Conservation (phyloP, 2,797 vertebrate species). For the Dendrocincla tyrannina region DNA sequence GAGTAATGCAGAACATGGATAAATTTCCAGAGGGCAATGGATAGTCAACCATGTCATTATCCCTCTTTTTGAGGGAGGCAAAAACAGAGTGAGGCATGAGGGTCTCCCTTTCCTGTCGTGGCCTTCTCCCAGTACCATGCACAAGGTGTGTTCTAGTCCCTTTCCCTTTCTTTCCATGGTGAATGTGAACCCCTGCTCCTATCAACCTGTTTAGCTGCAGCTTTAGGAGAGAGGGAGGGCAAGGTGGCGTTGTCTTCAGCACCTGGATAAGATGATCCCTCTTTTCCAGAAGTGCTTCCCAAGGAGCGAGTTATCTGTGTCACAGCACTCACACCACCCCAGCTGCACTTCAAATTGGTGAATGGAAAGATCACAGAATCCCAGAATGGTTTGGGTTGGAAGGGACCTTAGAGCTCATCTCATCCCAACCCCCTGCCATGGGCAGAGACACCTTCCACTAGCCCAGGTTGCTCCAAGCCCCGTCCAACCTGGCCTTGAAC, state of each 20-base stretch:
- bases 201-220: not conserved
- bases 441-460: not conserved
- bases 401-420: accelerated
- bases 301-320: not conserved
- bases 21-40: not conserved
- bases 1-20: not conserved
- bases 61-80: not conserved
- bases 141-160: not conserved
- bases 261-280: accelerated
- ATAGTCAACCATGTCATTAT: not conserved
- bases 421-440: accelerated
- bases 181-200: not conserved
- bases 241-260: accelerated
- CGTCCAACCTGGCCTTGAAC: accelerated
- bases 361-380: not conserved
- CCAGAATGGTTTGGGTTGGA: accelerated
- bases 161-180: not conserved
- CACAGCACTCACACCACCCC: too few relatives aligned
- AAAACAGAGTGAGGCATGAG: not conserved
- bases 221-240: not conserved
- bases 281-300: not conserved
- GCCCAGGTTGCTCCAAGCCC: not conserved
- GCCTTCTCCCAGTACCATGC: not conserved
- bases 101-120: not conserved
- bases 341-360: accelerated